These are phyloP conservation scores for Encarsia formosa DNA, from an alignment of 2,888 invertebrate species.

Conservation along the genomic window DNA sequence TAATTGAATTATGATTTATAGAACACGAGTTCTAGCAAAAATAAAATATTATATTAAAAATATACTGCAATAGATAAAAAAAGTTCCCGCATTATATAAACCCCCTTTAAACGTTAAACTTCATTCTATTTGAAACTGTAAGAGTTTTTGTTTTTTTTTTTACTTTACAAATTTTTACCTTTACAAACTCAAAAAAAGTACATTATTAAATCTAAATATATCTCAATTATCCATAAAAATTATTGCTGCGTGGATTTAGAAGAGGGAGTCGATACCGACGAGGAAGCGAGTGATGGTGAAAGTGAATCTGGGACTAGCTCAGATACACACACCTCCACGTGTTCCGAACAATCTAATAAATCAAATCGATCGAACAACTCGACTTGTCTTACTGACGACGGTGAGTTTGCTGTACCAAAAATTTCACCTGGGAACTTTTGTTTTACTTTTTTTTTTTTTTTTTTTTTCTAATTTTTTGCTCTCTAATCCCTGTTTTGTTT, in stretches of 20 bases:
- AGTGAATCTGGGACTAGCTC: slow-evolving; percentile 55
- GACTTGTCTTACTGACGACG: slow-evolving; percentile 51
- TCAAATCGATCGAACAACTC: slow-evolving; percentile 48
- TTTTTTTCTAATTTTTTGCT: slow-evolving; percentile 17
- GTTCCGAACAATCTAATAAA: slow-evolving; percentile 48
- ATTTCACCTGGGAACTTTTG: slow-evolving; percentile 14
- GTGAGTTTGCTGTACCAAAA: slow-evolving; percentile 47
- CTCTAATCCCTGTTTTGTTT: slow-evolving; percentile 13
- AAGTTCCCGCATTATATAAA: too few species aligned
- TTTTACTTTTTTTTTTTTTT: slow-evolving; percentile 19
- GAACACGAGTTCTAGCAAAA: too few species aligned
- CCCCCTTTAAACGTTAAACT: too few species aligned
- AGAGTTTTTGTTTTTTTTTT: too few species aligned
- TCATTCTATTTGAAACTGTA: too few species aligned
- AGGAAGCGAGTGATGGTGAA: slow-evolving; percentile 53
- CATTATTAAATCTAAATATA: too few species aligned
- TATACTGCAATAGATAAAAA: too few species aligned
- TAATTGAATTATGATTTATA: too few species aligned
- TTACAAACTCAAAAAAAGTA: too few species aligned
- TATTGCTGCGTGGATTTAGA: slow-evolving; percentile 52
- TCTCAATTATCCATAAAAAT: slow-evolving; percentile 33
- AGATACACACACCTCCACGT: slow-evolving; percentile 49
- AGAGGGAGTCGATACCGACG: slow-evolving; percentile 52
- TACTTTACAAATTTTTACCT: neutral
- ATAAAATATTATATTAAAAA: too few species aligned